These are phyloP conservation scores for Aleadryas rufinucha DNA, from an alignment of 2,113 vertebrate species.

Conservation along the genomic window DNA sequence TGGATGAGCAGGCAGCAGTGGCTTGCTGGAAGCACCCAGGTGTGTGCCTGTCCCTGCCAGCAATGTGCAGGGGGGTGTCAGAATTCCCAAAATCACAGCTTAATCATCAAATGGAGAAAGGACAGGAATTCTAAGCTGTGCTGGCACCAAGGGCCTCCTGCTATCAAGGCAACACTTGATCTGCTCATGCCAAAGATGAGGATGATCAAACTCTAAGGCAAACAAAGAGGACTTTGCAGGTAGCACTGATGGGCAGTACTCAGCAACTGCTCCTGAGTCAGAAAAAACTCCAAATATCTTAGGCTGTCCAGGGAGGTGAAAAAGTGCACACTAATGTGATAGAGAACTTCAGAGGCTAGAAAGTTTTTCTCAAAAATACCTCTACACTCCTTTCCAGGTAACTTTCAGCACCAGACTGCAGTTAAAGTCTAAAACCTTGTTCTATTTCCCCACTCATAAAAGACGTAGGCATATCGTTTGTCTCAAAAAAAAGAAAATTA, in stretches of 20 bases:
- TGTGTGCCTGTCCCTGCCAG: background rate
- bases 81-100: background rate
- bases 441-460: background rate
- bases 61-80: background rate
- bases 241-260: background rate
- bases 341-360: background rate
- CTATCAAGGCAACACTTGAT: background rate
- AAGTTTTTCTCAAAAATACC: background rate
- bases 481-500: background rate
- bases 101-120: background rate
- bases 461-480: background rate
- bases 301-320: accelerated
- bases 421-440: background rate
- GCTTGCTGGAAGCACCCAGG: background rate
- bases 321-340: background rate
- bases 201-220: background rate
- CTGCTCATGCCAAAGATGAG: background rate
- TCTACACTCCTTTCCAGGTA: background rate
- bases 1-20: background rate
- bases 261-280: background rate
- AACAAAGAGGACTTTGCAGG: background rate
- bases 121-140: background rate
- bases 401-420: background rate
- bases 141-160: background rate
- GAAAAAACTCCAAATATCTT: background rate